Base-by-base conservation (phyloP, 2,113 vertebrate species). In the Pteropus alecto region DNA sequence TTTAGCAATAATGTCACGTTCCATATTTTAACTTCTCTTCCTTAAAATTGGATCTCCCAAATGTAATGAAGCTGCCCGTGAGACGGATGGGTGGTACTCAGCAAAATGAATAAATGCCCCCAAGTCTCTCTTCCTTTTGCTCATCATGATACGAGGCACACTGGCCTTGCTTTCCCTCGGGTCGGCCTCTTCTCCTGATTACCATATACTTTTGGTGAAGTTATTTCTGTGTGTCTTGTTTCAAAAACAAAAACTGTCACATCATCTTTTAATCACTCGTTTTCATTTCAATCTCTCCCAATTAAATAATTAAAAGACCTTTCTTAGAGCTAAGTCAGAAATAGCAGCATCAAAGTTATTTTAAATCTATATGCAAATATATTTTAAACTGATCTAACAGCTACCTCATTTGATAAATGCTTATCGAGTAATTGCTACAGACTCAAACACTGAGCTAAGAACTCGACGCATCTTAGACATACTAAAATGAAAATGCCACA, bases 341-440 rank as follows among this genome's bases (percentile, higher is more conserved):
- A 94, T 68, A 92, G 41, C 90, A 74, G 22, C 79, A 83, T 87
- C 19, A 74, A 92, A 92, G 43, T 28, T 28, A 16, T 81, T 56
- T 83, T 87, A 95, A 94, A 86, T 91, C 60, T 74, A 85, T 24
- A 95, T 74, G 58, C 51, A 96, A 93, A 88, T 91, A 78, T 74
- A 83, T 83, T 96, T 90, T 82, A 85, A 73, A 60, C 1, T 48
- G 43, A 93, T 85, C 33, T 74, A 83, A 76, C 30, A 86, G 38
- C 30, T 38, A 93, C 51, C 46, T 93, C 68, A 60, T 46, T 38
- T 93, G 56, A 87, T 68, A 97, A 96, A 71, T 41, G 83, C 71
- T 93, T 95, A 93, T 54, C 60, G 93, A 96, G 61, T 60, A 87
- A 76, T 74, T 71, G 30, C 70, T 93, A 38, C 46, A 46, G 13